phyloP scores from a whole-genome alignment of 1,140 invertebrate genomes.

The Wiebesia pumilae region DNA sequence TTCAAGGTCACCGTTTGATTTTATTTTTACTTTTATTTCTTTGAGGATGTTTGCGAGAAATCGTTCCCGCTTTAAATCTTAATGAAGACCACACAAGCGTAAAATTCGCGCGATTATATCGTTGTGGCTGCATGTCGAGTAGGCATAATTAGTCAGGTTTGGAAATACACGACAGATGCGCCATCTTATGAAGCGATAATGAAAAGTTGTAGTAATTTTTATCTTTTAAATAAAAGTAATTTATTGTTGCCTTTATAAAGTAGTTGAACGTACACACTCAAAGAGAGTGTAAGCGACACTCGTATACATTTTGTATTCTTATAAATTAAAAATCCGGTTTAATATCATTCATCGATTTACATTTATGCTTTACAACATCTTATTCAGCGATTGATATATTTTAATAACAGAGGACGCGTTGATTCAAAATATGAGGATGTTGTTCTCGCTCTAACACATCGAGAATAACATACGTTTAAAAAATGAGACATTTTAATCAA shows the following conservation, averaged over 20 bases:
- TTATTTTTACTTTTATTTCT: conserved; percentile 17
- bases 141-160: conserved; percentile 24
- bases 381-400: background rate
- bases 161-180: background rate
- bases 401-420: background rate
- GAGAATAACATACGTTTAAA: background rate
- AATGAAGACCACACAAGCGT: background rate
- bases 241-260: background rate
- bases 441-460: background rate
- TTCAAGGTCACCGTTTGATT: background rate
- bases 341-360: conserved; percentile 14
- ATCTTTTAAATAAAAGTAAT: background rate
- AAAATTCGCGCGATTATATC: background rate
- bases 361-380: background rate
- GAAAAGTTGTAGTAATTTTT: background rate
- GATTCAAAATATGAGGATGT: background rate
- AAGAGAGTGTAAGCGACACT: background rate
- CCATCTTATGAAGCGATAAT: background rate
- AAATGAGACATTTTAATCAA: background rate
- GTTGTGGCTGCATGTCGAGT: background rate
- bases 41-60: background rate
- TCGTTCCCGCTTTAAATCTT: background rate
- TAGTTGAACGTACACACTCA: background rate
- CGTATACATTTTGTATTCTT: background rate
- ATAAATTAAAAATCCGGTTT: conserved; percentile 1